Evolutionary conservation across 2,888 invertebrate genomes (phyloP).

Genomic region (Drosophila macrothrix): DNA sequence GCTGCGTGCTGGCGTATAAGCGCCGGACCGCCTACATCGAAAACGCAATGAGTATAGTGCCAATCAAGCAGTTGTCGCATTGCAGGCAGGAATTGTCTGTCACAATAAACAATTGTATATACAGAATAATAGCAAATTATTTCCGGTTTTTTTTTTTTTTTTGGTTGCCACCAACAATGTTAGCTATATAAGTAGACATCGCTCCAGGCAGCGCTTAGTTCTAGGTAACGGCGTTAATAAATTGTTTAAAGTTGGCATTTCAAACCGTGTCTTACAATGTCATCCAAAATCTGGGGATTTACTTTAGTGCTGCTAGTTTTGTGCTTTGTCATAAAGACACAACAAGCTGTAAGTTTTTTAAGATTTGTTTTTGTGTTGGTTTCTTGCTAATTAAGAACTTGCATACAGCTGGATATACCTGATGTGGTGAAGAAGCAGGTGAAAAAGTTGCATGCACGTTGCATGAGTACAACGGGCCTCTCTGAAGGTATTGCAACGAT

Average conservation of each 20-base stretch:
- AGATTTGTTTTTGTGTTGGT: neutral
- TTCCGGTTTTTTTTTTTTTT: neutral
- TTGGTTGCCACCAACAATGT: neutral
- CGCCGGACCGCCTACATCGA: constrained; percentile 82
- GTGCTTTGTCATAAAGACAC: constrained; percentile 31
- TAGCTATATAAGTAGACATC: constrained; percentile 56
- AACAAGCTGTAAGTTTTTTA: constrained; percentile 54
- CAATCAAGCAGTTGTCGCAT: constrained; percentile 84
- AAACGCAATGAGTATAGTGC: constrained; percentile 84
- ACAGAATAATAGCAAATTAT: constrained; percentile 49
- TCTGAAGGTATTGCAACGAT: constrained; percentile 66
- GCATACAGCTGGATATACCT: constrained; percentile 72
- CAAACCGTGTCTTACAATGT: constrained; percentile 23
- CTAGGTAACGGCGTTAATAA: neutral
- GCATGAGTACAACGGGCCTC: constrained; percentile 72
- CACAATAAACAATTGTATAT: constrained; percentile 18
- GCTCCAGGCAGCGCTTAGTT: constrained; percentile 41
- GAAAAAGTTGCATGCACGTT: constrained; percentile 75
- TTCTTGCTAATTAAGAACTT: neutral
- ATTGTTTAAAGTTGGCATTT: neutral
- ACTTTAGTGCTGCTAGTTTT: constrained; percentile 35
- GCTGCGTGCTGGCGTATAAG: constrained; percentile 85
- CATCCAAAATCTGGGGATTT: constrained; percentile 35
- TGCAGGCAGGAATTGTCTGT: constrained; percentile 83
- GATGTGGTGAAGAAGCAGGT: constrained; percentile 72